phyloP scores from a whole-genome alignment of 2,113 vertebrate species.

The Anthoscopus minutus region DNA sequence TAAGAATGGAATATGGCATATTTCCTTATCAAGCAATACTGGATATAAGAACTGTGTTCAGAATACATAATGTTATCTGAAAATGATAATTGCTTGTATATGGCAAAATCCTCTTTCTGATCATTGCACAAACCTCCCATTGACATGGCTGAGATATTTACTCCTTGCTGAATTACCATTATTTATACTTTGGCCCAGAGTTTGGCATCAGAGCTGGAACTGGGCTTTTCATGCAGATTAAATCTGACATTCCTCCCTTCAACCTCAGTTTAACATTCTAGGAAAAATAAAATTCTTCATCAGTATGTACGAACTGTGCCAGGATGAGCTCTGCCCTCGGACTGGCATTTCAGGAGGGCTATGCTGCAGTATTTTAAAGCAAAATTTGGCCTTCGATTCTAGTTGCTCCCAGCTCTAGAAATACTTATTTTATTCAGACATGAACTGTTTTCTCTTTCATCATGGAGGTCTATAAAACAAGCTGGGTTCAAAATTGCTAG shows the following conservation, averaged over 20 bases:
- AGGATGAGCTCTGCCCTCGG: neutral
- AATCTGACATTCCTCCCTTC: neutral
- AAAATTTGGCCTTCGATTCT: neutral
- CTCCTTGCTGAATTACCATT: neutral
- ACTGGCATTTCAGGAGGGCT: neutral
- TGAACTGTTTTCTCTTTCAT: constrained; percentile 41
- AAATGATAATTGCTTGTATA: neutral
- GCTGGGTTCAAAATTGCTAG: constrained; percentile 23
- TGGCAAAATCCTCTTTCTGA: neutral
- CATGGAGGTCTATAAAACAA: constrained; percentile 5
- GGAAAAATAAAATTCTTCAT: constrained; percentile 1
- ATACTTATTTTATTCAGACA: constrained; percentile 39
- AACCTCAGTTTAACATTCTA: neutral
- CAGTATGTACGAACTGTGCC: neutral
- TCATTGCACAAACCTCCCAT: neutral
- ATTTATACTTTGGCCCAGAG: neutral
- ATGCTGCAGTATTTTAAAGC: neutral
- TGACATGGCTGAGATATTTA: neutral
- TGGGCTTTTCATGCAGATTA: neutral
- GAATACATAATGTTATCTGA: neutral
- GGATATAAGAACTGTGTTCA: neutral
- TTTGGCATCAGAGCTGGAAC: neutral
- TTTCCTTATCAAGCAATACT: neutral
- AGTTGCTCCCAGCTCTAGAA: constrained; percentile 13
- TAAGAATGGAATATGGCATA: neutral